phyloP scores from a whole-genome alignment of 2,113 vertebrate genomes.

The Haemorhous mexicanus region DNA sequence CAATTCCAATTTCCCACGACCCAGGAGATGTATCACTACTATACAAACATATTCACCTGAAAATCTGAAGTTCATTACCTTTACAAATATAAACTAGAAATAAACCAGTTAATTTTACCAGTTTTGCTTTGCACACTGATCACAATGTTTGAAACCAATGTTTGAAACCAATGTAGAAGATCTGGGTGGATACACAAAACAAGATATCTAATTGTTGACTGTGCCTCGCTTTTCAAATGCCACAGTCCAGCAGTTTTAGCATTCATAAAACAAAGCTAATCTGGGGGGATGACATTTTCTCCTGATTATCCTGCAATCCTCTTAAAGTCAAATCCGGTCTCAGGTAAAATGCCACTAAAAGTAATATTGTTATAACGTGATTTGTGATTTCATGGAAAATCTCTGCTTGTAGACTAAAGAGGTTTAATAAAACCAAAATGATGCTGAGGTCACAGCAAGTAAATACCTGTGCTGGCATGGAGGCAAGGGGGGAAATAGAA shows the following conservation, averaged over 20 bases:
- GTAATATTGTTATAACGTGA: slow-evolving; percentile 2
- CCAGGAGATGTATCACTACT: not conserved
- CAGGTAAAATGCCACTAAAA: slow-evolving; percentile 48
- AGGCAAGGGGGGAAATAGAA: not conserved
- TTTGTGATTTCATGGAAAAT: not conserved
- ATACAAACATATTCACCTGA: not conserved
- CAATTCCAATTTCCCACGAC: not conserved
- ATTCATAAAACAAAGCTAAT: slow-evolving; percentile 36
- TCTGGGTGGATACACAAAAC: not conserved
- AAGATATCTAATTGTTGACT: not conserved
- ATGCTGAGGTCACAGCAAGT: not conserved
- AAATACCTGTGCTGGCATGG: not conserved
- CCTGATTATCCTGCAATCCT: slow-evolving; percentile 21
- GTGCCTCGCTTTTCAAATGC: slow-evolving; percentile 13
- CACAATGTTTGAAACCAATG: not conserved
- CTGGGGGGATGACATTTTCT: slow-evolving; percentile 31
- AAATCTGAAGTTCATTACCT: not conserved
- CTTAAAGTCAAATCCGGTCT: not conserved
- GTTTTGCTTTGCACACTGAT: not conserved
- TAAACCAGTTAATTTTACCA: not conserved
- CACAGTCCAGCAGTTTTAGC: not conserved
- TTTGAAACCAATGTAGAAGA: not conserved
- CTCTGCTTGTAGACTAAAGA: not conserved
- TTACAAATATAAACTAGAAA: not conserved
- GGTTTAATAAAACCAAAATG: not conserved